Percentiles rank a stretch among this genome's conserved stretches.
These are phyloP conservation scores for Rhynchophorus ferrugineus DNA, from an alignment of 1,140 invertebrate species.

Conservation along the genomic window DNA sequence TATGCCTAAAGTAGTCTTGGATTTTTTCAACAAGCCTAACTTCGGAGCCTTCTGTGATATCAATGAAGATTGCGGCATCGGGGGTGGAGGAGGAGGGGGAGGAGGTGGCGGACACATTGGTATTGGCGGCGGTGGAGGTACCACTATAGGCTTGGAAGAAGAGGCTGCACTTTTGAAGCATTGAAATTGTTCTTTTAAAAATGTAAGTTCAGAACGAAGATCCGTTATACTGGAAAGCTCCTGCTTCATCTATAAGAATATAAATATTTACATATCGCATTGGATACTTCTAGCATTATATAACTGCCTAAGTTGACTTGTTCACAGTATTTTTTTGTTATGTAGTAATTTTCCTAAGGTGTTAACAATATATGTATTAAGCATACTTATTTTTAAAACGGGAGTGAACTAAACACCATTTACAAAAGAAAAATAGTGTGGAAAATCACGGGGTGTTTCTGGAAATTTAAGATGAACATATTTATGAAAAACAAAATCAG, in stretches of 20 bases:
- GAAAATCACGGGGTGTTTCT: no score
- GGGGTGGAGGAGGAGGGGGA: conserved; percentile 26
- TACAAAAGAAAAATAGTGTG: no score
- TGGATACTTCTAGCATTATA: not conserved
- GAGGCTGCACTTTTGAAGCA: conserved; percentile 4
- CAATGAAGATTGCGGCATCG: conserved; percentile 12
- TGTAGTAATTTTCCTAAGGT: no score
- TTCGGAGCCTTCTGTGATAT: not conserved
- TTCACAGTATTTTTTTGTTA: no score
- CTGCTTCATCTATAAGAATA: conserved; percentile 12
- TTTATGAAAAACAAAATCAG: no score
- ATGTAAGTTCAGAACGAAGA: conserved; percentile 16
- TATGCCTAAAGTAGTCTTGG: conserved; percentile 4
- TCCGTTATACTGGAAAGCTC: conserved; percentile 13
- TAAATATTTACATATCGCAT: not conserved
- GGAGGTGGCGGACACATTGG: conserved; percentile 24
- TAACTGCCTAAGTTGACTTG: no score
- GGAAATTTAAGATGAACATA: no score
- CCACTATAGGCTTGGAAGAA: not conserved
- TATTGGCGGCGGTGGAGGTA: conserved; percentile 7
- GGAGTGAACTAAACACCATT: no score
- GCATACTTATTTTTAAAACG: no score
- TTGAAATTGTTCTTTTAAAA: conserved; percentile 11
- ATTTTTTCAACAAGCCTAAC: conserved; percentile 5
- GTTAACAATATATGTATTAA: no score